These are phyloP conservation scores for Zaprionus kolodkinae DNA, from an alignment of 1,140 invertebrate genomes.

Conservation along the genomic window DNA sequence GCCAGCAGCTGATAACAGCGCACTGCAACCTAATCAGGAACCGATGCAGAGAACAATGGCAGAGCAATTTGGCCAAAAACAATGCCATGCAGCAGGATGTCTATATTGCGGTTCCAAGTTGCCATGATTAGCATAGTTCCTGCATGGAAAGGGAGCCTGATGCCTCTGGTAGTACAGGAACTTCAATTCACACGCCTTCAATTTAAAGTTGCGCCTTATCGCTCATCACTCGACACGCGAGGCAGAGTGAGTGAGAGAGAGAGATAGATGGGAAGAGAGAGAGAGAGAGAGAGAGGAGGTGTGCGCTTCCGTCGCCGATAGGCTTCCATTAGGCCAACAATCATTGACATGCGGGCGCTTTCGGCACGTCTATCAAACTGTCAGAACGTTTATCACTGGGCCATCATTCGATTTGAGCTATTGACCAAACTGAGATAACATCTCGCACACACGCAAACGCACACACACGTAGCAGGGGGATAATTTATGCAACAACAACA, in stretches of 20 bases:
- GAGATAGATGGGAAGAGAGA: neutral
- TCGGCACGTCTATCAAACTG: slow-evolving; percentile 54
- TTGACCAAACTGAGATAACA: slow-evolving; percentile 40
- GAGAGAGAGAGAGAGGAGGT: neutral
- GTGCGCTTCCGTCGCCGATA: neutral
- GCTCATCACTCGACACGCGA: slow-evolving; percentile 24
- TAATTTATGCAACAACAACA: slow-evolving; percentile 45
- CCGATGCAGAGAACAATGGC: slow-evolving; percentile 53
- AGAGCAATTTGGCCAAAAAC: slow-evolving; percentile 14
- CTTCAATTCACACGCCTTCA: slow-evolving; percentile 25
- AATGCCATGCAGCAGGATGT: neutral
- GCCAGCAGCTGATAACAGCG: neutral
- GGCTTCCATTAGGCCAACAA: slow-evolving; percentile 25
- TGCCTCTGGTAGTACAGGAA: too few species aligned
- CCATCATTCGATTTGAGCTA: slow-evolving; percentile 56
- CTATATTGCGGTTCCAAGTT: neutral
- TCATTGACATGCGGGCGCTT: slow-evolving; percentile 41
- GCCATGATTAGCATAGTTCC: slow-evolving; percentile 24
- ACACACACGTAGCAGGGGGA: slow-evolving; percentile 16
- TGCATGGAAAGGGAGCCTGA: neutral
- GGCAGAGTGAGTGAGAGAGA: neutral
- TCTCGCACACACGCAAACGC: slow-evolving; percentile 2
- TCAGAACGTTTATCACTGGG: slow-evolving; percentile 60
- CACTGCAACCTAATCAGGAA: slow-evolving; percentile 56
- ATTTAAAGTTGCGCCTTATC: slow-evolving; percentile 23